phyloP scores from a whole-genome alignment of 2,113 vertebrate species.

The Hyaena hyaena region DNA sequence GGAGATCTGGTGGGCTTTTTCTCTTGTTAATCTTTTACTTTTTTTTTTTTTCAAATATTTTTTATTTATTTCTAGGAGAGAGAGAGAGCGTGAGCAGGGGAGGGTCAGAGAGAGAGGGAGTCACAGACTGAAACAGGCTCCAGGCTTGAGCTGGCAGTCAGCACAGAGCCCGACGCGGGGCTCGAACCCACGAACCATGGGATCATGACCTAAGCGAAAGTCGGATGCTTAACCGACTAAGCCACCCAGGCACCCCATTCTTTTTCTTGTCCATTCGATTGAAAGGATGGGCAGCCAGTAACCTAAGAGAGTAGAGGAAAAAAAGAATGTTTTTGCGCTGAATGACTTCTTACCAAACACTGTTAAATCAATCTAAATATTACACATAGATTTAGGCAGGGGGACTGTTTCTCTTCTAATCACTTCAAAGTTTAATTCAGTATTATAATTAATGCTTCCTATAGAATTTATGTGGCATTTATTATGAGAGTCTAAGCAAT shows the following conservation, averaged over 20 bases:
- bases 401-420: not conserved
- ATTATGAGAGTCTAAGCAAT: conserved; percentile 1
- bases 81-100: no score
- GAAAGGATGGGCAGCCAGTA: not conserved
- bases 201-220: no score
- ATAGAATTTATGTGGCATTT: not conserved
- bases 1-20: not conserved
- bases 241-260: no score
- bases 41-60: no score
- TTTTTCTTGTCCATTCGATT: not conserved
- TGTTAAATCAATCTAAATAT: not conserved
- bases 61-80: no score
- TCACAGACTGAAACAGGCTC: no score
- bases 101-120: no score
- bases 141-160: no score
- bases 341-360: not conserved
- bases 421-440: conserved; percentile 32
- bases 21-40: not conserved
- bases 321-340: no score
- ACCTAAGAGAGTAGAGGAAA: not conserved
- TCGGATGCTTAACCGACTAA: no score
- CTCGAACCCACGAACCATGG: no score
- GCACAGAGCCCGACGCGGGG: no score
- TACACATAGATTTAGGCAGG: not conserved
- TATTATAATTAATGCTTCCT: not conserved